A percentile compares a stretch with the other conserved stretches of the same genome.
phyloP scores from a whole-genome alignment of 2,797 vertebrate species.

The Megaceryle alcyon region DNA sequence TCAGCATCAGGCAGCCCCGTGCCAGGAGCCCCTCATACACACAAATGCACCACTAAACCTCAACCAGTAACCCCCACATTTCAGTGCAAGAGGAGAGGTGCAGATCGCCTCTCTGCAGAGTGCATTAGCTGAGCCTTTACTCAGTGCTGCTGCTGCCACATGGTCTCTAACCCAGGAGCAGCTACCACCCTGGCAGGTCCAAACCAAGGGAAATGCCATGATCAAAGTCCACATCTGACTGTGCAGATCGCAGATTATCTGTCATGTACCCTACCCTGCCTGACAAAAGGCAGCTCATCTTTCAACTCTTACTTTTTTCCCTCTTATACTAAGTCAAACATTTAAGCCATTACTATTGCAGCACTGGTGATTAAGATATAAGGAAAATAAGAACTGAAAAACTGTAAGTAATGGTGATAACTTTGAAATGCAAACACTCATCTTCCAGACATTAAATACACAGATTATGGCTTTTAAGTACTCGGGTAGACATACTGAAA shows the following conservation, averaged over 20 bases:
- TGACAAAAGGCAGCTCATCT: background rate
- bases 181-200: background rate
- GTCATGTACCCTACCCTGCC: background rate
- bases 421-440: background rate
- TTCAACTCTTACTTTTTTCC: background rate
- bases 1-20: background rate
- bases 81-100: too few relatives aligned
- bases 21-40: background rate
- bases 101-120: background rate
- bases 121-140: background rate
- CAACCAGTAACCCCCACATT: background rate
- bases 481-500: background rate
- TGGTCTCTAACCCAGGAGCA: background rate
- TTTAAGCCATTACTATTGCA: background rate
- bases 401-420: background rate
- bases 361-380: background rate
- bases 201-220: background rate
- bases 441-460: background rate
- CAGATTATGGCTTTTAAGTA: background rate
- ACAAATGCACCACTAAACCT: background rate
- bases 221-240: background rate
- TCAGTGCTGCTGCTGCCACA: too few relatives aligned
- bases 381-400: background rate
- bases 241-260: background rate
- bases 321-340: background rate